Evolutionary conservation across 2,888 invertebrate genomes (phyloP), one percentile per base, ranked within the genome.

Genomic region (Mactromeris polynyma): DNA sequence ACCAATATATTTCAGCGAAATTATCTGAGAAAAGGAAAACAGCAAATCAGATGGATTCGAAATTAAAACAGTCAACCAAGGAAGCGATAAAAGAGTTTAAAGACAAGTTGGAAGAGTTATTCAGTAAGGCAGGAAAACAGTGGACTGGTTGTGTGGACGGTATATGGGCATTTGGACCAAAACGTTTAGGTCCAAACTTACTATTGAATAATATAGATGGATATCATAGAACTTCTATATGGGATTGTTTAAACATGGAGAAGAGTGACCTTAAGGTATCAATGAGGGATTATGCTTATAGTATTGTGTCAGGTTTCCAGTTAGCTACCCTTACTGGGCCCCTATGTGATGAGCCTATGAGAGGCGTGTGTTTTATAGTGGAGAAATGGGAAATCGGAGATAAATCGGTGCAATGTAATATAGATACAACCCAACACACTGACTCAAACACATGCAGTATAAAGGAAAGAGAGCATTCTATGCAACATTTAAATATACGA

Each of bases 331-430:
- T 98, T 85, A 98, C 98, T 73, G 99, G 99, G 0, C 99, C 99
- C 0, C 96, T 99, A 78, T 99, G 99, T 97, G 99, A 99, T 95
- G 99, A 99, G 96, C 99, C 99, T 1, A 98, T 99, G 98, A 98
- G 98, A 97, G 99, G 99, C 0, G 99, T 99, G 0, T 96, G 95
- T 89, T 99, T 99, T 97, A 97, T 98, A 85, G 97, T 99, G 1
- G 98, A 98, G 94, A 98, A 98, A 93, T 99, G 99, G 98, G 97
- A 97, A 78, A 86, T 89, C 11, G 91, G 86, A 14, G 21, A 38
- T 11, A 19, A 26, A 36, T 11, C 14, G 14, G 73, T 73, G 33
- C 77, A 51, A 19, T 2, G 14, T 19, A 33, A 19, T 73, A 26
- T 33, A 36, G 17, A 73, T 33, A 33, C 14, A 33, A 36, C 33